Evolutionary conservation across 2,888 invertebrate genomes (phyloP), one percentile per base, ranked within the genome.

Genomic region (Prenolepis imparis): DNA sequence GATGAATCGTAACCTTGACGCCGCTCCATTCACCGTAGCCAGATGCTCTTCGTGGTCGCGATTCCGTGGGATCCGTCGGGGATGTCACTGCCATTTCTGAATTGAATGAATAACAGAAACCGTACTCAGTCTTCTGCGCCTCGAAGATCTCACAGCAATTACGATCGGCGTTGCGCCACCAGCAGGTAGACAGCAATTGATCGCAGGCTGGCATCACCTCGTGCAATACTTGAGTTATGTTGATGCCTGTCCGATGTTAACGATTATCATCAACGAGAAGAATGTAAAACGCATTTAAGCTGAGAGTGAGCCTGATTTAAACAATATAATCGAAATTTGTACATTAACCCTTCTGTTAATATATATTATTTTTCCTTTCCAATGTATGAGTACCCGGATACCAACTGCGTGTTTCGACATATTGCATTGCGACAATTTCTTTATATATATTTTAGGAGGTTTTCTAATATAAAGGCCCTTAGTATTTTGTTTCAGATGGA

Each of bases 41-140:
- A 39, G 90, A 89, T 0, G 91, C 90, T 66, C 89, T 85, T 39
- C 93, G 87, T 5, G 93, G 93, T 70, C 91, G 80, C 39, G 78
- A 28, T 44, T 88, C 85, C 32, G 18, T 32, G 9, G 28, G 24
- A 24, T 70, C 5, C 6, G 90, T 89, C 24, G 88, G 86, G 9
- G 11, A 11, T 2, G 28, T 9, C 32, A 82, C 70, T 1, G 81
- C 61, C 18, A 67, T 3, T 72, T 93, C 93, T 3, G 95, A 95
- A 89, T 95, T 95, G 90, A 95, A 95, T 0, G 95, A 92, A 87
- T 95, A 94, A 86, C 95, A 96, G 44, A 94, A 91, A 0, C 95
- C 95, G 74, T 91, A 93, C 87, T 95, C 95, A 0, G 95, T 95
- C 75, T 93, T 94, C 84, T 95, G 95, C 28, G 93, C 80, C 59